These are phyloP conservation scores for Plusia festucae DNA, from an alignment of 2,888 invertebrate species.

Conservation along the genomic window DNA sequence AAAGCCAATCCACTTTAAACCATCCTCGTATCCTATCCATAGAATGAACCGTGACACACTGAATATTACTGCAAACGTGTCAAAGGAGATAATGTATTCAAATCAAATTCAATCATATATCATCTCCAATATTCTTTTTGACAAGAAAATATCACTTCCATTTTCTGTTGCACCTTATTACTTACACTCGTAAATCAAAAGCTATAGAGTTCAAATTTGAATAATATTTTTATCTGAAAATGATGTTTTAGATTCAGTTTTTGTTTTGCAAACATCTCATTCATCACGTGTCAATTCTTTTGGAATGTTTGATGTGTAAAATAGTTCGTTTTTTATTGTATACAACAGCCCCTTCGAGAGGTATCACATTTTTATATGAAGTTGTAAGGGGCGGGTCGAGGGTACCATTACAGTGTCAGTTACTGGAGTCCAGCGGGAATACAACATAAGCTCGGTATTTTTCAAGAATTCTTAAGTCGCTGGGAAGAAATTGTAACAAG, in stretches of 20 bases:
- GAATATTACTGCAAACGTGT: conserved; percentile 47
- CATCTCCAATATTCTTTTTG: conserved; percentile 56
- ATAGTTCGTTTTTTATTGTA: conserved; percentile 51
- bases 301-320: conserved; percentile 56
- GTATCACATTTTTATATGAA: conserved; percentile 59
- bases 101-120: conserved; percentile 61
- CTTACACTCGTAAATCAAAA: background rate
- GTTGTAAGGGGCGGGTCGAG: conserved; percentile 44
- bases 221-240: background rate
- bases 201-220: conserved; percentile 21
- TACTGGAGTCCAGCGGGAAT: conserved; percentile 48
- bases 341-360: conserved; percentile 56
- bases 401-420: conserved; percentile 61
- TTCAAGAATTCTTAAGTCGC: conserved; percentile 18
- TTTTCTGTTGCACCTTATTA: background rate
- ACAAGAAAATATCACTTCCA: conserved; percentile 41
- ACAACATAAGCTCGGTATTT: conserved; percentile 29
- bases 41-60: conserved; percentile 29
- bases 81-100: conserved; percentile 59
- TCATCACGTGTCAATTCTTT: conserved; percentile 50
- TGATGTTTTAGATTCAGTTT: conserved; percentile 16
- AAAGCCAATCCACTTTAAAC: conserved; percentile 23
- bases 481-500: conserved; percentile 1
- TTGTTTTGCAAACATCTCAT: conserved; percentile 33
- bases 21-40: conserved; percentile 12